A percentile compares a stretch with the other conserved stretches of the same genome.
These are phyloP conservation scores for Cosmopolites sordidus DNA, from an alignment of 2,888 invertebrate genomes.

Conservation along the genomic window DNA sequence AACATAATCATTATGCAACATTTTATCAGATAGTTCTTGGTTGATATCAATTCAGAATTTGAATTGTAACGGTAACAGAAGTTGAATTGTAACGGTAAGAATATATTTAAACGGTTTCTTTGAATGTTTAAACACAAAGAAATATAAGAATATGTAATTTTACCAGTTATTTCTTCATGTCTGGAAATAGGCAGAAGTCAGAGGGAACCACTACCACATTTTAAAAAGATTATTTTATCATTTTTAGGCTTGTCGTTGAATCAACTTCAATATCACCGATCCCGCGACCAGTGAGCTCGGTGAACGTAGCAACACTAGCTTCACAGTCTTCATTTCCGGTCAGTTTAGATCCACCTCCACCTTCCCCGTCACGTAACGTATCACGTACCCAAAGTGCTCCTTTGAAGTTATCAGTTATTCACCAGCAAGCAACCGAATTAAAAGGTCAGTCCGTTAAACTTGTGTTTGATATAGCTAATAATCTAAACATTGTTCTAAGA, in stretches of 20 bases:
- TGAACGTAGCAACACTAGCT: constrained; percentile 42
- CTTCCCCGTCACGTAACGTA: constrained; percentile 16
- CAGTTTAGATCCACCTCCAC: constrained; percentile 41
- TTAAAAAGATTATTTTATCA: constrained; percentile 3
- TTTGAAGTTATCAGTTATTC: constrained; percentile 18
- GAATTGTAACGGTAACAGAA: no score
- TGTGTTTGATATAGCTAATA: no score
- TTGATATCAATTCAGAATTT: no score
- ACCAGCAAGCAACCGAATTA: constrained; percentile 10
- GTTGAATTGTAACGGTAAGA: no score
- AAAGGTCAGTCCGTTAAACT: constrained; percentile 13
- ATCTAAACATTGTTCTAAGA: no score
- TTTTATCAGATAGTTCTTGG: no score
- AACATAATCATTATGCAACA: no score
- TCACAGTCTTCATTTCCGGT: constrained; percentile 43
- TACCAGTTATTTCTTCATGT: no score
- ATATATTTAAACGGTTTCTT: no score
- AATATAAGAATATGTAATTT: no score
- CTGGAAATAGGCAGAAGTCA: no score
- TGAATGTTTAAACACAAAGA: no score
- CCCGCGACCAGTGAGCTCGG: constrained; percentile 45
- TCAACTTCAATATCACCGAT: constrained; percentile 44
- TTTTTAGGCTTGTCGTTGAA: constrained; percentile 24
- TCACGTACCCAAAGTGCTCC: constrained; percentile 28
- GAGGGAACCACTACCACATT: background rate